These are phyloP conservation scores for Apodemus agrarius DNA, from an alignment of 2,797 vertebrate genomes.

Conservation along the genomic window DNA sequence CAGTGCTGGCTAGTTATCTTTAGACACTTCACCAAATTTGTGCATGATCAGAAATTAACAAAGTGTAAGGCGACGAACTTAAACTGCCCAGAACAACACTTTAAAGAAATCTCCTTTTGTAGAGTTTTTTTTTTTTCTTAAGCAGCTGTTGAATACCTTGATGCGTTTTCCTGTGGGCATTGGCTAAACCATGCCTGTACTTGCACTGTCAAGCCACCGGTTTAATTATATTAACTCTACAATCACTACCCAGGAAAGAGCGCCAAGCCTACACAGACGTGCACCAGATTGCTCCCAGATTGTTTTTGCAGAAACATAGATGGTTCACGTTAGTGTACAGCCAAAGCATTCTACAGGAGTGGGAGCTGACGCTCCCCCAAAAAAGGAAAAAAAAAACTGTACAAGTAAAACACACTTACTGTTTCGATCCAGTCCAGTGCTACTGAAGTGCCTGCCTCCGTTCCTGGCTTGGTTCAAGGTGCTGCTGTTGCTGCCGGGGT, in stretches of 20 bases:
- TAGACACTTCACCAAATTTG: slow-evolving; percentile 17
- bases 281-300: slow-evolving; percentile 63
- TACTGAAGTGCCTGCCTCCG: slow-evolving; percentile 91
- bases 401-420: slow-evolving; percentile 90
- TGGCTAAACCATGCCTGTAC: slow-evolving; percentile 45
- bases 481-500: slow-evolving; percentile 91
- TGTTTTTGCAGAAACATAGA: slow-evolving; percentile 57
- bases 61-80: not conserved
- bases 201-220: slow-evolving; percentile 43
- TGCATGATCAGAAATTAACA: slow-evolving; percentile 1
- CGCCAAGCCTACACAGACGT: slow-evolving; percentile 11
- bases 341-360: slow-evolving; percentile 17
- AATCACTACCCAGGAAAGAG: slow-evolving; percentile 42
- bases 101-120: slow-evolving; percentile 57
- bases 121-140: slow-evolving; percentile 6
- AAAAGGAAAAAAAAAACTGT: not conserved
- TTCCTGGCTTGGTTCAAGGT: slow-evolving; percentile 95
- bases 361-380: slow-evolving; percentile 39
- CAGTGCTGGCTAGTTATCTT: not conserved
- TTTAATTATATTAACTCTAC: slow-evolving; percentile 64
- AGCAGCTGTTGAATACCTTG: slow-evolving; percentile 43
- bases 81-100: not conserved
- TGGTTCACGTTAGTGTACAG: slow-evolving; percentile 56
- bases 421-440: slow-evolving; percentile 88
- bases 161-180: slow-evolving; percentile 25